These are phyloP conservation scores for Cancer borealis DNA, from an alignment of 2,888 invertebrate genomes.

Conservation along the genomic window DNA sequence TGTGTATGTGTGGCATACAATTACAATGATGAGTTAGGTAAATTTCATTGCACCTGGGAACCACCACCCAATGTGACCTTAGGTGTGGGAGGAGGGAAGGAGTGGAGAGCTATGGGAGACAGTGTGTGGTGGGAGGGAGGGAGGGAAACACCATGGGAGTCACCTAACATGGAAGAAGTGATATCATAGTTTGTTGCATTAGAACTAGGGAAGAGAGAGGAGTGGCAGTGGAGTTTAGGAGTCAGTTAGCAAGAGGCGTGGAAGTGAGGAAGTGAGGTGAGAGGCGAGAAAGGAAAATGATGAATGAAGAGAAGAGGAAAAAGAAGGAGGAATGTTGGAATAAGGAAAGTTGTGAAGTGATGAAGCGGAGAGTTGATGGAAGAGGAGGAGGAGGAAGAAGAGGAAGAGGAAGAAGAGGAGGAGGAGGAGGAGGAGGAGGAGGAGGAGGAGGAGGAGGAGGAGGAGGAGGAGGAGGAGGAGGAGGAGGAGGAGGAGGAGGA, in stretches of 20 bases:
- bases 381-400: neutral
- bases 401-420: neutral
- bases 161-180: neutral
- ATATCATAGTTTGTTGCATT: neutral
- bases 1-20: slow-evolving; percentile 3
- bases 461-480: neutral
- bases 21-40: neutral
- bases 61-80: neutral
- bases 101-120: neutral
- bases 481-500: neutral
- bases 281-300: neutral
- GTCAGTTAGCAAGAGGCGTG: too few relatives aligned
- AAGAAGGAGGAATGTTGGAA: neutral
- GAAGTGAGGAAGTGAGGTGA: neutral
- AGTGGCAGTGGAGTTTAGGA: too few relatives aligned
- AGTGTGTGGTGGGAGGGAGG: neutral
- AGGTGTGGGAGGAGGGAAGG: neutral
- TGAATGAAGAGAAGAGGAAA: neutral
- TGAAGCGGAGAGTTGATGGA: neutral
- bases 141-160: neutral
- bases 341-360: neutral
- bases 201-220: neutral
- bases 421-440: neutral
- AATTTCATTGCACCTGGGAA: neutral
- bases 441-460: neutral